phyloP scores from a whole-genome alignment of 2,888 invertebrate species.

The Macropis europaea region DNA sequence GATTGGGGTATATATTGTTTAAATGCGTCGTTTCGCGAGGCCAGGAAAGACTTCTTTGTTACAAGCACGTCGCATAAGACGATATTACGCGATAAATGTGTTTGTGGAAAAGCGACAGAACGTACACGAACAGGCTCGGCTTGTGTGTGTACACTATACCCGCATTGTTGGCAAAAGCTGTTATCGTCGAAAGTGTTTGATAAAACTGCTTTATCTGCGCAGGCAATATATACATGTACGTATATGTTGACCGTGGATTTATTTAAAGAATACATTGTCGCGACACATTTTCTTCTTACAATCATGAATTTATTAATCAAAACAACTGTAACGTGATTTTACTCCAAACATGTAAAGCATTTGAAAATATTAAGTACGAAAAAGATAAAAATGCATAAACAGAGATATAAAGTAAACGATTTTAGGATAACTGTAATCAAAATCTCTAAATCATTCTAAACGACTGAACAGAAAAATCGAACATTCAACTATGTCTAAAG shows the following conservation, averaged over 20 bases:
- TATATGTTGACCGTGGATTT: constrained; percentile 16
- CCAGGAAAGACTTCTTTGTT: constrained; percentile 29
- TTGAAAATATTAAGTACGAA: no score
- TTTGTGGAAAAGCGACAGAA: constrained; percentile 35
- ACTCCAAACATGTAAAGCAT: no score
- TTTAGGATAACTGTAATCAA: no score
- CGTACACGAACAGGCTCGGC: background rate
- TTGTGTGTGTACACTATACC: background rate
- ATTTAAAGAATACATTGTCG: constrained; percentile 22
- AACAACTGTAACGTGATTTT: no score
- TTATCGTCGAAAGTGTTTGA: constrained; percentile 43
- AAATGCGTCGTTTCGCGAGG: background rate
- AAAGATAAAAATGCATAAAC: no score
- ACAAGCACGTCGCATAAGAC: constrained; percentile 19
- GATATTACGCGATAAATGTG: constrained; percentile 49
- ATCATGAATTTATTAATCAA: background rate
- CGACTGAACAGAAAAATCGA: no score
- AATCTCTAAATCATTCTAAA: no score
- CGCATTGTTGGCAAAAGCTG: constrained; percentile 6
- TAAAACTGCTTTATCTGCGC: constrained; percentile 31
- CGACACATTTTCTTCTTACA: background rate
- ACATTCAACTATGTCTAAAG: no score
- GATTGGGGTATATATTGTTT: background rate
- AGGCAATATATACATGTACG: background rate
- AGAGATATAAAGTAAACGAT: no score